phyloP scores from a whole-genome alignment of 2,113 vertebrate species.

The Sebastes fasciatus region DNA sequence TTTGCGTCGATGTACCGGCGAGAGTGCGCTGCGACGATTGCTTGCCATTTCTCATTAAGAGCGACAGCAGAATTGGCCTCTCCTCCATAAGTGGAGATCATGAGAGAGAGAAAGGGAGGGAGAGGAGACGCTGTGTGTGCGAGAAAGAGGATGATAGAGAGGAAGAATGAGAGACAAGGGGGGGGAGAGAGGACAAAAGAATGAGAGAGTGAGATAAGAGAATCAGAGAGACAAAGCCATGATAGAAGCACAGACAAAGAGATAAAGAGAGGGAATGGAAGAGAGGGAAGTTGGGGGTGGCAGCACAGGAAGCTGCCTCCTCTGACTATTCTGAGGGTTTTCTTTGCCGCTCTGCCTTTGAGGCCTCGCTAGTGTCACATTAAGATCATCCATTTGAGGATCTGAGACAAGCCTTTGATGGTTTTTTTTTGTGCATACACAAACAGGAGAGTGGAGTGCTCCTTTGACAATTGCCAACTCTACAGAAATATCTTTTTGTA shows the following conservation, averaged over 20 bases:
- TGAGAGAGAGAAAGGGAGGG: slow-evolving; percentile 53
- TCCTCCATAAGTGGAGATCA: slow-evolving; percentile 78
- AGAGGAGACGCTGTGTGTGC: neutral
- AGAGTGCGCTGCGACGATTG: slow-evolving; percentile 64
- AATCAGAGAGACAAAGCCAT: slow-evolving; percentile 47
- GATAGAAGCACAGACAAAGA: slow-evolving; percentile 57
- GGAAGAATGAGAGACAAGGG: slow-evolving; percentile 25
- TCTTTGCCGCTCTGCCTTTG: slow-evolving; percentile 70
- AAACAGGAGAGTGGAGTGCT: slow-evolving; percentile 75
- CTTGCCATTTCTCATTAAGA: slow-evolving; percentile 82
- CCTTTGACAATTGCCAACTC: slow-evolving; percentile 77
- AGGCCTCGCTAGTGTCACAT: slow-evolving; percentile 77
- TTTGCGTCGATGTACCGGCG: slow-evolving; percentile 59
- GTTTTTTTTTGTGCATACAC: slow-evolving; percentile 82
- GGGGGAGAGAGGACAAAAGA: slow-evolving; percentile 17
- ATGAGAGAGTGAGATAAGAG: slow-evolving; percentile 50
- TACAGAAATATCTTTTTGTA: slow-evolving; percentile 70
- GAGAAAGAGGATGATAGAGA: slow-evolving; percentile 15
- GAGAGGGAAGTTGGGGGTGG: slow-evolving; percentile 50
- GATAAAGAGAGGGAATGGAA: slow-evolving; percentile 32
- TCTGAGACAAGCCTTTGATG: slow-evolving; percentile 79
- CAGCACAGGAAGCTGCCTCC: slow-evolving; percentile 63
- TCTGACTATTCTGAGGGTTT: slow-evolving; percentile 60
- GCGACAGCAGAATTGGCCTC: slow-evolving; percentile 71
- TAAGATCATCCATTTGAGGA: slow-evolving; percentile 81